Percentiles rank a stretch among this genome's conserved stretches.
These are phyloP conservation scores for Drosophila neotestacea DNA, from an alignment of 2,888 invertebrate genomes.

Conservation along the genomic window DNA sequence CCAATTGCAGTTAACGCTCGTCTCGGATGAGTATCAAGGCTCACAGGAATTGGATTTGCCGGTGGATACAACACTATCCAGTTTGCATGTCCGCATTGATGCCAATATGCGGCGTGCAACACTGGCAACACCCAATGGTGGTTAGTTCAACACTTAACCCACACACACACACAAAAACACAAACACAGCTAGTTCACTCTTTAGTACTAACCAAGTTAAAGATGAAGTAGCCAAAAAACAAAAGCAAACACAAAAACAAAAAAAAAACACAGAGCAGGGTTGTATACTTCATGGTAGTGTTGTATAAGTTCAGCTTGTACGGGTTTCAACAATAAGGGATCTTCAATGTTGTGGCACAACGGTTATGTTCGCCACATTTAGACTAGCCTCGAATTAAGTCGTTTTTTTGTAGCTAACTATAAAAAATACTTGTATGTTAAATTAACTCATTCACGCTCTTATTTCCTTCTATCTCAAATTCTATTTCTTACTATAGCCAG, in stretches of 20 bases:
- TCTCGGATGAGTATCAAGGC: conserved; percentile 82
- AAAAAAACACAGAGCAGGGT: conserved; percentile 28
- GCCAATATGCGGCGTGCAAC: conserved; percentile 83
- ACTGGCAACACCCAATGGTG: conserved; percentile 85
- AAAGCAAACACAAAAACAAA: too few species aligned
- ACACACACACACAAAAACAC: conserved; percentile 14
- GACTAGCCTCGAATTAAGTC: conserved; percentile 49
- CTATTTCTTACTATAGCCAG: conserved; percentile 48
- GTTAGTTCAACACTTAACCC: conserved; percentile 78
- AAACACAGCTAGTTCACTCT: conserved; percentile 43
- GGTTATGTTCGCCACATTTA: conserved; percentile 28
- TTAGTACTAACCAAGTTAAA: conserved; percentile 39
- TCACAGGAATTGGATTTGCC: conserved; percentile 83
- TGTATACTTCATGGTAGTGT: conserved; percentile 35
- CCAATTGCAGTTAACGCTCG: conserved; percentile 64
- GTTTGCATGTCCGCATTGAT: conserved; percentile 84
- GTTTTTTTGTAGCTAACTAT: conserved; percentile 54
- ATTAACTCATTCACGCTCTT: conserved; percentile 37
- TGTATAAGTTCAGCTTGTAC: conserved; percentile 46
- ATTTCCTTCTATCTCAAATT: conserved; percentile 15
- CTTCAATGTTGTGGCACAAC: conserved; percentile 51
- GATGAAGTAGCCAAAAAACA: conserved; percentile 17
- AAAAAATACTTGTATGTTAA: conserved; percentile 45
- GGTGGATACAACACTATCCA: conserved; percentile 84
- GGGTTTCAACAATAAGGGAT: conserved; percentile 56